Conservation (phyloP, 2,888 invertebrate species). For the Drosophila cracens region DNA sequence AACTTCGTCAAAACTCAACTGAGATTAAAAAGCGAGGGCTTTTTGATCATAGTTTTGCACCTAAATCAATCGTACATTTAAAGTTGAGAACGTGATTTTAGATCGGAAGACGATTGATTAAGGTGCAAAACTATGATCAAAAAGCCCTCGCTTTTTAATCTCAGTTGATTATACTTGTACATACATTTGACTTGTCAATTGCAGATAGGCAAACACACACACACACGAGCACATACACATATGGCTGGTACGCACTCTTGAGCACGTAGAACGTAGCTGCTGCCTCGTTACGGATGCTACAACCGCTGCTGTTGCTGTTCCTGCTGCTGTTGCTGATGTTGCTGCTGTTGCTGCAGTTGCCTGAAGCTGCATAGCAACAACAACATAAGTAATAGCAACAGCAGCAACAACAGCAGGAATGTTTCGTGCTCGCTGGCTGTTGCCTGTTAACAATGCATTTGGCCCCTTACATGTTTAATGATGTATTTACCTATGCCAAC, state of each 20-base stretch:
- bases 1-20: too few species aligned
- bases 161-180: too few species aligned
- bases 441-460: slow-evolving; percentile 74
- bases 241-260: slow-evolving; percentile 63
- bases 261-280: slow-evolving; percentile 65
- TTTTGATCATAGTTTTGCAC: too few species aligned
- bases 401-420: slow-evolving; percentile 33
- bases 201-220: slow-evolving; percentile 34
- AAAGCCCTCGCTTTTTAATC: too few species aligned
- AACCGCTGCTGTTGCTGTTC: slow-evolving; percentile 6
- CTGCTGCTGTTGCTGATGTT: slow-evolving; percentile 4
- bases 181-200: slow-evolving; percentile 59
- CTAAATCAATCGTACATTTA: too few species aligned
- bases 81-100: too few species aligned
- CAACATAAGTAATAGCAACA: slow-evolving; percentile 5
- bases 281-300: slow-evolving; percentile 8
- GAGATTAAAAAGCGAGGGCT: too few species aligned
- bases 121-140: too few species aligned
- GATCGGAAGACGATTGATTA: too few species aligned
- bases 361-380: slow-evolving; percentile 25
- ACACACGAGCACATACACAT: slow-evolving; percentile 17
- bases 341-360: slow-evolving; percentile 6
- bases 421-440: slow-evolving; percentile 58
- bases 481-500: slow-evolving; percentile 78
- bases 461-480: slow-evolving; percentile 78